phyloP scores from a whole-genome alignment of 2,797 vertebrate genomes.

The Discoglossus pictus region DNA sequence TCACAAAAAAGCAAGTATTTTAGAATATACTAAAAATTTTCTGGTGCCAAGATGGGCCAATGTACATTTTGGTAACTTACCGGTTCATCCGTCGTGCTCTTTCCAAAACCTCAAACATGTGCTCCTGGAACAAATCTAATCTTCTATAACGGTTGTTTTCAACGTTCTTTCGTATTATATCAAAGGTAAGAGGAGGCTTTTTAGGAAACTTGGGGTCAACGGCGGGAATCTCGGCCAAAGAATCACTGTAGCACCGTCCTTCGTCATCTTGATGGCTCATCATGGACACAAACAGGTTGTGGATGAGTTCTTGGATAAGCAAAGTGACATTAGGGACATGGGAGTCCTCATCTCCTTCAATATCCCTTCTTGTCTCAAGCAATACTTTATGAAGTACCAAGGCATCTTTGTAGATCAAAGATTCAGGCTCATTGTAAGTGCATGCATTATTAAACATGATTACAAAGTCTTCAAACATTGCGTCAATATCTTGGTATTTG shows the following conservation, averaged over 20 bases:
- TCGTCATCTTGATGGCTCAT: slow-evolving; percentile 97
- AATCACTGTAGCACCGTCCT: slow-evolving; percentile 96
- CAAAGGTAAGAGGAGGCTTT: slow-evolving; percentile 87
- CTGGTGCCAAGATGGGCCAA: too few relatives aligned
- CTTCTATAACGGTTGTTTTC: slow-evolving; percentile 89
- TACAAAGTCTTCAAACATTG: slow-evolving; percentile 94
- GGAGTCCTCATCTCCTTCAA: slow-evolving; percentile 92
- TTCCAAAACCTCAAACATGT: slow-evolving; percentile 98
- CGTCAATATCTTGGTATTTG: slow-evolving; percentile 97
- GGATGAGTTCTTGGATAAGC: slow-evolving; percentile 94
- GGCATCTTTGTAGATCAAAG: slow-evolving; percentile 96
- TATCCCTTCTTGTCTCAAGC: slow-evolving; percentile 87
- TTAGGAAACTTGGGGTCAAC: slow-evolving; percentile 83
- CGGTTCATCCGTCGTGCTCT: slow-evolving; percentile 91
- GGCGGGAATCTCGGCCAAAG: slow-evolving; percentile 92
- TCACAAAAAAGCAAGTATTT: too few relatives aligned
- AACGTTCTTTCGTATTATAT: slow-evolving; percentile 90
- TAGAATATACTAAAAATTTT: too few relatives aligned
- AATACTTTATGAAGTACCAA: slow-evolving; percentile 92
- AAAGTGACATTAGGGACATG: slow-evolving; percentile 91
- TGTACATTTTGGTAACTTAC: slow-evolving; percentile 73
- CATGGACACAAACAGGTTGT: slow-evolving; percentile 96
- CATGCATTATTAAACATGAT: slow-evolving; percentile 99
- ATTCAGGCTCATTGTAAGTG: slow-evolving; percentile 96
- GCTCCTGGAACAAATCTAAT: slow-evolving; percentile 95